phyloP scores from a whole-genome alignment of 35 echinoderm and acorn worm species.

The Nesometra sesokonis region DNA sequence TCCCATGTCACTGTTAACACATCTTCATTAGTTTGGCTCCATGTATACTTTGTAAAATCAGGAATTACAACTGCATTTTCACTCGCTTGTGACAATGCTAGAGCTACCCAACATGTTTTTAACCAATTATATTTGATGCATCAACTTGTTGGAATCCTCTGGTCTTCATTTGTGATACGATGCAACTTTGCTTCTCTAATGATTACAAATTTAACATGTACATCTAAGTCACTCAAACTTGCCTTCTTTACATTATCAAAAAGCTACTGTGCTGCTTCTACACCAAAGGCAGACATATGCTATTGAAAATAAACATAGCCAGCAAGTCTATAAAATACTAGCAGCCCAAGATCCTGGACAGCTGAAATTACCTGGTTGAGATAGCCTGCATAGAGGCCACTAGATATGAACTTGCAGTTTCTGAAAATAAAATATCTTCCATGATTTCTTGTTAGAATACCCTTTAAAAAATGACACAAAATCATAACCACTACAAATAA shows the following conservation, averaged over 20 bases:
- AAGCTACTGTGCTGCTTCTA: constrained; percentile 6
- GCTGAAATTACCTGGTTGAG: not conserved
- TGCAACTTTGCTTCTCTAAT: constrained; percentile 22
- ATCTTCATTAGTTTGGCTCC: not conserved
- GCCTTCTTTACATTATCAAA: not conserved
- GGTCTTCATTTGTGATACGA: constrained; percentile 14
- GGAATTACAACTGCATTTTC: not conserved
- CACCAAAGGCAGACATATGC: constrained; percentile 1
- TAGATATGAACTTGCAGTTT: constrained; percentile 16
- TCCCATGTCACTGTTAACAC: constrained; percentile 13
- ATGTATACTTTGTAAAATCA: constrained; percentile 6
- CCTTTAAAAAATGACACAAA: not conserved
- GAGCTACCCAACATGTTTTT: not conserved
- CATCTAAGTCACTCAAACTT: no score
- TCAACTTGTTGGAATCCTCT: constrained; percentile 7
- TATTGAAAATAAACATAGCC: constrained; percentile 22
- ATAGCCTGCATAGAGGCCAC: not conserved
- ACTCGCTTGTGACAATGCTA: not conserved
- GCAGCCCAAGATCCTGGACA: constrained; percentile 2
- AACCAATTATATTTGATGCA: constrained; percentile 9
- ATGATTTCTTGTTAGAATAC: not conserved
- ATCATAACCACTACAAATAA: constrained; percentile 11
- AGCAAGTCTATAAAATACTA: constrained; percentile 32
- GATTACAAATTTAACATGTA: constrained; percentile 8
- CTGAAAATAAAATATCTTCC: not conserved